phyloP scores from a whole-genome alignment of 2,888 invertebrate species.

The Iselma pallidipennis region DNA sequence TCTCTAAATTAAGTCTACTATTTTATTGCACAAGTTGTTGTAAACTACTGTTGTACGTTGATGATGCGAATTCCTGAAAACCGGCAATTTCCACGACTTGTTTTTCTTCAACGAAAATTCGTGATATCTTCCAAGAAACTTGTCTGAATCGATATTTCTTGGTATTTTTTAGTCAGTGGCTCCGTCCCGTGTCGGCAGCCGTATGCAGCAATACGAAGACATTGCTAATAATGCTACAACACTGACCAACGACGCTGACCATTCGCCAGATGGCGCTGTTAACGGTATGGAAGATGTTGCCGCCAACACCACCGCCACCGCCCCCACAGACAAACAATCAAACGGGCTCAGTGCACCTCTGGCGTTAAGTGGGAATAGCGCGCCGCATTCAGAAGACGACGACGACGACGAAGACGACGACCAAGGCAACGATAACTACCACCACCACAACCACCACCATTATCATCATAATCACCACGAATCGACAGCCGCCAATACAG shows the following conservation, averaged over 20 bases:
- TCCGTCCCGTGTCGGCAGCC: constrained; percentile 53
- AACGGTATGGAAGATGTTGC: constrained; percentile 55
- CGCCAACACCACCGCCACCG: constrained; percentile 48
- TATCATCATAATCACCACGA: constrained; percentile 2
- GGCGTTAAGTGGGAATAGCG: constrained; percentile 41
- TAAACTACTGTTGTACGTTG: too few species aligned
- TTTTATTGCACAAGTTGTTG: too few species aligned
- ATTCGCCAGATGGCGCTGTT: constrained; percentile 48
- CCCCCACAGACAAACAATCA: constrained; percentile 38
- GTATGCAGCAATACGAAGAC: constrained; percentile 59
- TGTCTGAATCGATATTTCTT: neutral
- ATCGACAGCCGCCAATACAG: constrained; percentile 53
- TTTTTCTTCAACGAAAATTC: neutral
- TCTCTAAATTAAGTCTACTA: too few species aligned
- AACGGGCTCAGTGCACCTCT: constrained; percentile 40
- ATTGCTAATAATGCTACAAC: constrained; percentile 42
- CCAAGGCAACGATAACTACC: constrained; percentile 35
- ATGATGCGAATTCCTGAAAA: too few species aligned
- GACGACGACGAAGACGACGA: constrained; percentile 50
- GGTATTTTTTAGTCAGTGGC: constrained; percentile 48
- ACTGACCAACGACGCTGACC: constrained; percentile 33
- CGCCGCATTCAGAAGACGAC: constrained; percentile 33
- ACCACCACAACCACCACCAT: constrained; percentile 1
- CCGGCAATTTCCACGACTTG: too few species aligned
- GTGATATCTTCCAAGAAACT: neutral